phyloP scores from a whole-genome alignment of 1,140 invertebrate species.

The Drosophila paulistorum region DNA sequence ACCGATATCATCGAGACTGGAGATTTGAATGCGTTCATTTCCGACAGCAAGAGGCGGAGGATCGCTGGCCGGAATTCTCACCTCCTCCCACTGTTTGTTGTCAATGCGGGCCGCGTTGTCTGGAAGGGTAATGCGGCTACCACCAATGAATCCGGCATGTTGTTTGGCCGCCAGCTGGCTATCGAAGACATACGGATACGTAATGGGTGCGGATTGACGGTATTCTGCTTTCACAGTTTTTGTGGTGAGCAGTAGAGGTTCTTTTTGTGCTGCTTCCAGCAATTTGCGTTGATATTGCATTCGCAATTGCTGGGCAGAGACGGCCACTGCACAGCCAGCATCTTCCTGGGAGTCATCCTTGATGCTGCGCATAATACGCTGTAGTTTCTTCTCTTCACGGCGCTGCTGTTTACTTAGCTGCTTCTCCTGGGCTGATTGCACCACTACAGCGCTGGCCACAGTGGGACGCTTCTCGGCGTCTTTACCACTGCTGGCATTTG shows the following conservation, averaged over 20 bases:
- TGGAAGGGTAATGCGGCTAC: constrained; percentile 91
- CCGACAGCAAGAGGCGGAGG: constrained; percentile 87
- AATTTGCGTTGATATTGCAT: constrained; percentile 84
- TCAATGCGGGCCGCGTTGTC: constrained; percentile 89
- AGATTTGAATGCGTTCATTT: constrained; percentile 88
- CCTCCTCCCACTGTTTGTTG: constrained; percentile 92
- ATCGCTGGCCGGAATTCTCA: constrained; percentile 92
- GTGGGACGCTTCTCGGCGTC: constrained; percentile 58
- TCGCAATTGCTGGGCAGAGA: constrained; percentile 81
- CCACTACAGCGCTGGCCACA: constrained; percentile 85
- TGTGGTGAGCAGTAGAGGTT: constrained; percentile 82
- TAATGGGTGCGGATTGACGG: constrained; percentile 71
- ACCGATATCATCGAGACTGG: constrained; percentile 92
- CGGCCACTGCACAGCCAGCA: constrained; percentile 83
- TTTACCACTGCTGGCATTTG: constrained; percentile 15
- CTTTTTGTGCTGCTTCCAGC: constrained; percentile 72
- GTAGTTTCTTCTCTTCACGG: constrained; percentile 93
- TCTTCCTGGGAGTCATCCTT: constrained; percentile 85
- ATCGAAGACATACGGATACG: constrained; percentile 94
- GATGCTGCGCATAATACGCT: constrained; percentile 85
- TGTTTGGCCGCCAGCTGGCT: constrained; percentile 88
- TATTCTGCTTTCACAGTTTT: constrained; percentile 53
- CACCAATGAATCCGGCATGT: constrained; percentile 90
- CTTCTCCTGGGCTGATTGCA: constrained; percentile 94
- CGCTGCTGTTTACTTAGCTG: constrained; percentile 90